Evolutionary conservation across 2,888 invertebrate species (phyloP).

Genomic region (Mythimna albipuncta): DNA sequence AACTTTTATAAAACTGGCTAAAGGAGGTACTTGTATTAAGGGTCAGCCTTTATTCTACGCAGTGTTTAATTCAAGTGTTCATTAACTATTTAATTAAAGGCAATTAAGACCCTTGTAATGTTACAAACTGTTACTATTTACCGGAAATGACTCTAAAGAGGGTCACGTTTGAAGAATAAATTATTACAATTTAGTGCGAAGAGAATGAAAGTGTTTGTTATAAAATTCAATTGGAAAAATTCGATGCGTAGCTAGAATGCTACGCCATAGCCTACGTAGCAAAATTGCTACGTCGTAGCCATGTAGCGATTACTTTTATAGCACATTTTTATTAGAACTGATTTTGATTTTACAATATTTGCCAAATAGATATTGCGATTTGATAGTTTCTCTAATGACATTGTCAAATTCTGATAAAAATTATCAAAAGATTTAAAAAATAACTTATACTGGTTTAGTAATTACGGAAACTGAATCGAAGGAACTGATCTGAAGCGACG

Average conservation of each 20-base stretch:
- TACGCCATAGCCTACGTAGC: background rate
- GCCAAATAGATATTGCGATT: too few relatives aligned
- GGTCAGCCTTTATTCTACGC: background rate
- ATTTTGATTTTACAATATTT: too few relatives aligned
- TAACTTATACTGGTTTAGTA: too few relatives aligned
- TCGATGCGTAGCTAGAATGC: too few relatives aligned
- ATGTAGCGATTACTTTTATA: background rate
- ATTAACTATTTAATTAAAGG: slow-evolving; percentile 20
- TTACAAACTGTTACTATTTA: background rate
- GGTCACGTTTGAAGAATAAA: background rate
- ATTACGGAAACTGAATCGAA: too few relatives aligned
- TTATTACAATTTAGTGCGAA: background rate
- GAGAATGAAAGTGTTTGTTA: background rate
- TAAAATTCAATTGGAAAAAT: background rate
- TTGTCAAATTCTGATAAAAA: too few relatives aligned
- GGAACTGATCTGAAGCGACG: too few relatives aligned
- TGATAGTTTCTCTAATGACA: too few relatives aligned
- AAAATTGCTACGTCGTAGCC: background rate
- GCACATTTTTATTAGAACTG: too few relatives aligned
- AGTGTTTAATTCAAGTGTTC: background rate
- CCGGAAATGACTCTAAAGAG: background rate
- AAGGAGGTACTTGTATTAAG: slow-evolving; percentile 1
- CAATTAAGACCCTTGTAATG: background rate
- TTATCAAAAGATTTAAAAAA: too few relatives aligned
- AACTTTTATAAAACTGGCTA: slow-evolving; percentile 13